Evolutionary conservation across 2,797 vertebrate genomes (phyloP).

Genomic region (Balearica regulorum): DNA sequence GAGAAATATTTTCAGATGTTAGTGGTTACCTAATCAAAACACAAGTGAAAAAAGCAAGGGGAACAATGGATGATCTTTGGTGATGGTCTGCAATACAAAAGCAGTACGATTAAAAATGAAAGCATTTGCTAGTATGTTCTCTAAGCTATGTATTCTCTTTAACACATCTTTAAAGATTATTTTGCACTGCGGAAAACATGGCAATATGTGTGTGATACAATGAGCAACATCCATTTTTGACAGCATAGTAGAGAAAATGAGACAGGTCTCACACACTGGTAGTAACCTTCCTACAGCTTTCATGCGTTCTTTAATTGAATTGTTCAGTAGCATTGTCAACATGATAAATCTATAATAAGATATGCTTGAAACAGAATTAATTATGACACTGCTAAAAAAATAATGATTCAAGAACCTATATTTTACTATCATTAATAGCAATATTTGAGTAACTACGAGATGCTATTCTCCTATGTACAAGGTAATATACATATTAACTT

Average conservation of each 20-base stretch:
- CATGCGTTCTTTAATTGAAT: background rate
- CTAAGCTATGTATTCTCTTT: background rate
- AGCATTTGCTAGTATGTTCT: background rate
- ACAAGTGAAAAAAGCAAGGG: constrained; percentile 2
- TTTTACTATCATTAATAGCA: background rate
- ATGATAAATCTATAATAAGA: background rate
- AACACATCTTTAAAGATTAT: background rate
- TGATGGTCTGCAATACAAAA: background rate
- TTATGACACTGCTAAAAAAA: background rate
- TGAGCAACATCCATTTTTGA: background rate
- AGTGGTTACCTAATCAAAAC: background rate
- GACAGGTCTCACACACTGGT: background rate
- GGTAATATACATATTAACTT: background rate
- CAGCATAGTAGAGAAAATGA: background rate
- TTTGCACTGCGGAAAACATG: background rate
- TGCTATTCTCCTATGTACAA: background rate
- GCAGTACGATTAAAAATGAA: background rate
- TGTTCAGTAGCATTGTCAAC: background rate
- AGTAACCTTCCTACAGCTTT: background rate
- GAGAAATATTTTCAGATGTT: background rate
- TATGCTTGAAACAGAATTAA: constrained; percentile 1
- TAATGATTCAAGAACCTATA: background rate
- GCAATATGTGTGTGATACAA: background rate
- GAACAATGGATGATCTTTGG: background rate
- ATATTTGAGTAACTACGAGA: background rate